Base-by-base conservation (phyloP, 2,888 invertebrate genomes). In the Halocaridina rubra region DNA sequence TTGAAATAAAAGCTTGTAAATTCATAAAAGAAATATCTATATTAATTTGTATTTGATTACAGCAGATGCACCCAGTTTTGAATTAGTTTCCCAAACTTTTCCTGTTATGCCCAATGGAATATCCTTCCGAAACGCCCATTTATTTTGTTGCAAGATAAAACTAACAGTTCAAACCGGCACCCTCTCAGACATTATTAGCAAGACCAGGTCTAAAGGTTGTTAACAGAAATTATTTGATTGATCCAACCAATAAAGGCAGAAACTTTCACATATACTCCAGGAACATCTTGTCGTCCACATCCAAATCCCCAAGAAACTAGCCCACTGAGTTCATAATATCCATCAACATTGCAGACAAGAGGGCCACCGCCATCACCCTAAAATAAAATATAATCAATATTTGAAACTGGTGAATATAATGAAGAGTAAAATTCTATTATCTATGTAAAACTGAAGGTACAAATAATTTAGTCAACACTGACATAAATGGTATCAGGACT, bases 171-270 rank as follows among this genome's bases (percentile, higher is more conserved):
- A n/a, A n/a, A n/a, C n/a, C n/a, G n/a, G n/a, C n/a, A n/a, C n/a
- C n/a, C n/a, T n/a, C n/a, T n/a, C n/a, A n/a, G n/a, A n/a, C n/a
- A n/a, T n/a, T n/a, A n/a, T n/a, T n/a, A n/a, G n/a, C n/a, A n/a
- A n/a, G n/a, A n/a, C n/a, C n/a, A n/a, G n/a, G n/a, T n/a, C n/a
- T n/a, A n/a, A n/a, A 95, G 94, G 92, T 97, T 97, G 92, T 97
- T 97, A 89, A 97, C 97, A 90, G 97, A 97, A 90, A 97, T 97
- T 89, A 97, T 97, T 93, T 97, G 97, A 93, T 97, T 97, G 90
- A 98, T 98, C 98, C 98, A 98, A 88, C 97, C 96, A 89, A 97
- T 96, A 92, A 97, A 98, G 64, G 97, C 94, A 3, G 97, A 97
- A 10, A 98, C 97, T 92, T 97, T 97, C 32, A 98, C 97, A 91